Conservation (phyloP, 2,797 vertebrate species). For the Oceanodroma leucorhoa region DNA sequence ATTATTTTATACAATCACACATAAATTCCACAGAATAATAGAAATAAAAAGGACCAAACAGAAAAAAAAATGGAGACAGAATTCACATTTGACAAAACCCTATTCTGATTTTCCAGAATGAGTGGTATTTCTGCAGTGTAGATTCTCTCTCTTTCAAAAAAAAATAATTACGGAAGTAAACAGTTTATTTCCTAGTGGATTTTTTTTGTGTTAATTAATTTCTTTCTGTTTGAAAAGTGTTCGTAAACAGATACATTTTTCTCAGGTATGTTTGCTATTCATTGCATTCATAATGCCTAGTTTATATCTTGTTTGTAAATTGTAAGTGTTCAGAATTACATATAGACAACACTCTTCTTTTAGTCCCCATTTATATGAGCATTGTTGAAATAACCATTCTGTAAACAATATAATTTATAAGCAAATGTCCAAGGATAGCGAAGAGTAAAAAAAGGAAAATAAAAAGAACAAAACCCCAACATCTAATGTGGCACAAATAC, state of each 20-base stretch:
- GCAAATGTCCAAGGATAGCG: not conserved
- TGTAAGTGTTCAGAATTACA: not conserved
- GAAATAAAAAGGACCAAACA: not conserved
- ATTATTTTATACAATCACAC: not conserved
- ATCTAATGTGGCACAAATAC: not conserved
- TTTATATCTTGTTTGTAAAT: not conserved
- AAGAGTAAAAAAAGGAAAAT: not conserved
- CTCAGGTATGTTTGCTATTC: not conserved
- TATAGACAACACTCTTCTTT: not conserved
- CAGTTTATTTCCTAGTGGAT: not conserved
- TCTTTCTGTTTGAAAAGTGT: not conserved
- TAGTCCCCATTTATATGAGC: not conserved
- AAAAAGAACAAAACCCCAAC: fast-evolving
- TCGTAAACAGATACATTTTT: not conserved
- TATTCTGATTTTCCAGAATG: not conserved
- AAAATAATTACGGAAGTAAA: not conserved
- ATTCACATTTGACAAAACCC: not conserved
- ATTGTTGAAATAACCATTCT: not conserved
- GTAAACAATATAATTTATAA: not conserved
- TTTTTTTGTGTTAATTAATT: not conserved
- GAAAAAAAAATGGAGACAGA: not conserved
- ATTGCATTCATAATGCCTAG: not conserved
- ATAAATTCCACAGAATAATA: not conserved
- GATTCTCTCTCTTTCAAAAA: not conserved
- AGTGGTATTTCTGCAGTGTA: not conserved